Conservation (phyloP, 1,140 invertebrate species). For the Drosophila lacertosa region DNA sequence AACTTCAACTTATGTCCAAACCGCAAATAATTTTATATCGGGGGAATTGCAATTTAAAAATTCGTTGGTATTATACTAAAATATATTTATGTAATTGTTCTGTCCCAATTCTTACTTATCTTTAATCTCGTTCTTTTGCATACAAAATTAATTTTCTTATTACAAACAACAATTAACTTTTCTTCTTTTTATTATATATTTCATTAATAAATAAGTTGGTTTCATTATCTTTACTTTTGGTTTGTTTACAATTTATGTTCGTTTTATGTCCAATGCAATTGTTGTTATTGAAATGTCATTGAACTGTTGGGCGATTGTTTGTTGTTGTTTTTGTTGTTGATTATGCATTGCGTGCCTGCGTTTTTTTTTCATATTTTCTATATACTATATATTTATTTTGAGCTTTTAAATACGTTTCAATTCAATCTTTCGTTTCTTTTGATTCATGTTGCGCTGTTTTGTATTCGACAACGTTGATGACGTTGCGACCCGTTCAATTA, state of each 20-base stretch:
- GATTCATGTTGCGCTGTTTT: conserved; percentile 47
- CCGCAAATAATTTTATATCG: too few relatives aligned
- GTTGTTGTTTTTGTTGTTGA: conserved; percentile 44
- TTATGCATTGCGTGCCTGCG: conserved; percentile 55
- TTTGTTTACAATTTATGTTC: conserved; percentile 28
- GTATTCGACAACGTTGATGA: conserved; percentile 45
- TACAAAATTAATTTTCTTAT: too few relatives aligned
- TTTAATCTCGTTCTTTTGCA: too few relatives aligned
- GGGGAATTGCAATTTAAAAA: too few relatives aligned
- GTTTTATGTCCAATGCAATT: conserved; percentile 43
- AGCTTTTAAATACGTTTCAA: conserved; percentile 43
- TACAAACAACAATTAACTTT: neutral
- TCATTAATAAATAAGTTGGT: conserved; percentile 5
- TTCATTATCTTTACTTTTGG: conserved; percentile 1
- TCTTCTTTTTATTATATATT: neutral
- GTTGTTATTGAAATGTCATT: conserved; percentile 76
- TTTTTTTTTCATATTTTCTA: conserved; percentile 46
- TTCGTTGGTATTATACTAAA: too few relatives aligned
- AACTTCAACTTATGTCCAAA: too few relatives aligned
- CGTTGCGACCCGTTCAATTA: conserved; percentile 44
- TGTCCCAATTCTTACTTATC: too few relatives aligned
- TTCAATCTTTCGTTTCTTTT: conserved; percentile 50
- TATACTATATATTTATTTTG: conserved; percentile 22
- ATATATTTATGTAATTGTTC: too few relatives aligned
- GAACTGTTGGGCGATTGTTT: conserved; percentile 54